These are phyloP conservation scores for Akabosia matsudoensis DNA, from an alignment of 1,140 invertebrate species.

Conservation along the genomic window DNA sequence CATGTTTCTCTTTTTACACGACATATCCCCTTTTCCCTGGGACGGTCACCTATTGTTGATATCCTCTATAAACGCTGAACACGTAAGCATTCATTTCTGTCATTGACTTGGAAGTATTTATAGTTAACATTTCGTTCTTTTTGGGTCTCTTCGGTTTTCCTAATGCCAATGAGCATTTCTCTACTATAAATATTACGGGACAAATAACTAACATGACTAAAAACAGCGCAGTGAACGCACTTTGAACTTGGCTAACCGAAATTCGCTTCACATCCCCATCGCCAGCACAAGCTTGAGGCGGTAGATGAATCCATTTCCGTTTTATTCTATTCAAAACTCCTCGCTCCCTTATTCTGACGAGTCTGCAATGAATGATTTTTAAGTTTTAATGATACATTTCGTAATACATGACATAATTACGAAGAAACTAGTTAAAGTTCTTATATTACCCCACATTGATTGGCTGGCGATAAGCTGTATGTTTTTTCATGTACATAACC, in stretches of 20 bases:
- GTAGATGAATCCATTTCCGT: not conserved
- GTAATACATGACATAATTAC: too few species aligned
- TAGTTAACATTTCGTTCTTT: too few species aligned
- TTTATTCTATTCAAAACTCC: not conserved
- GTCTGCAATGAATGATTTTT: not conserved
- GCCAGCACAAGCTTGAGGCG: not conserved
- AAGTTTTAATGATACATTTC: not conserved
- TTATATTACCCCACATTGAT: constrained; percentile 8
- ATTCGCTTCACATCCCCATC: not conserved
- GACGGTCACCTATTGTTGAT: too few species aligned
- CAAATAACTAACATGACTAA: not conserved
- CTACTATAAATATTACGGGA: not conserved
- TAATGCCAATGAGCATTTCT: not conserved
- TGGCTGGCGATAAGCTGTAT: not conserved
- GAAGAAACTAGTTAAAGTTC: too few species aligned
- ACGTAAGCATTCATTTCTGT: too few species aligned
- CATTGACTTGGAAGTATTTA: too few species aligned
- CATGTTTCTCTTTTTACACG: too few species aligned
- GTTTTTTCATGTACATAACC: constrained; percentile 14
- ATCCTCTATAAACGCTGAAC: too few species aligned
- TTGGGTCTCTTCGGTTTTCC: too few species aligned
- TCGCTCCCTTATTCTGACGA: not conserved
- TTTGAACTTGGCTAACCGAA: not conserved
- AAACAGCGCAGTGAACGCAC: not conserved
- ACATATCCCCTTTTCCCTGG: too few species aligned